Evolutionary conservation across 2,888 invertebrate genomes (phyloP).

Genomic region (Nemoura dubitans): DNA sequence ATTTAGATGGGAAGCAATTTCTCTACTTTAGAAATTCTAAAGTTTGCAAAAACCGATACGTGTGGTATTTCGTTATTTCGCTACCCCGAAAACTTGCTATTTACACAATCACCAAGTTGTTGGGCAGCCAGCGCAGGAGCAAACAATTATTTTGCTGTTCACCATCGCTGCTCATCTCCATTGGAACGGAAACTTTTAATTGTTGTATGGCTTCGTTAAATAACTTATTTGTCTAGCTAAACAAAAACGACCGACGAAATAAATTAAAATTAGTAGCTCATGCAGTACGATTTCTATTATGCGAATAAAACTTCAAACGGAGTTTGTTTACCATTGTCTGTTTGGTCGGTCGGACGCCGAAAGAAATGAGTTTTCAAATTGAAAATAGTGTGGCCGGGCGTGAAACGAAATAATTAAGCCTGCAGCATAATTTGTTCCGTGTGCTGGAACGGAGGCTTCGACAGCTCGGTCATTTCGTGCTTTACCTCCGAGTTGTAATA

Average conservation of each 20-base stretch:
- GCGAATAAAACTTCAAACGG: constrained; percentile 4
- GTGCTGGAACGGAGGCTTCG: not conserved
- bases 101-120: not conserved
- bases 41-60: no score
- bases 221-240: constrained; percentile 9
- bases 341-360: not conserved
- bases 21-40: no score
- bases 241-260: constrained; percentile 8
- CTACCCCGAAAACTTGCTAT: not conserved
- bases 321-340: constrained; percentile 7
- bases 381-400: not conserved
- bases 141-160: not conserved
- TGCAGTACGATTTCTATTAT: not conserved
- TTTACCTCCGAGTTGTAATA: not conserved
- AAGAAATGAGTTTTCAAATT: not conserved
- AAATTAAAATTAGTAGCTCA: constrained; percentile 2
- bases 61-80: not conserved
- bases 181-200: constrained; percentile 16
- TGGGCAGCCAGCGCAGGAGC: not conserved
- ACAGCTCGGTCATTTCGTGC: not conserved
- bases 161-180: not conserved
- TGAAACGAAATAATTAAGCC: not conserved
- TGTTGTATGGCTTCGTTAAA: not conserved
- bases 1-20: no score
- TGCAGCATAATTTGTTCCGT: not conserved